Conservation (phyloP, 2,888 invertebrate species). For the Griposia aprilina region DNA sequence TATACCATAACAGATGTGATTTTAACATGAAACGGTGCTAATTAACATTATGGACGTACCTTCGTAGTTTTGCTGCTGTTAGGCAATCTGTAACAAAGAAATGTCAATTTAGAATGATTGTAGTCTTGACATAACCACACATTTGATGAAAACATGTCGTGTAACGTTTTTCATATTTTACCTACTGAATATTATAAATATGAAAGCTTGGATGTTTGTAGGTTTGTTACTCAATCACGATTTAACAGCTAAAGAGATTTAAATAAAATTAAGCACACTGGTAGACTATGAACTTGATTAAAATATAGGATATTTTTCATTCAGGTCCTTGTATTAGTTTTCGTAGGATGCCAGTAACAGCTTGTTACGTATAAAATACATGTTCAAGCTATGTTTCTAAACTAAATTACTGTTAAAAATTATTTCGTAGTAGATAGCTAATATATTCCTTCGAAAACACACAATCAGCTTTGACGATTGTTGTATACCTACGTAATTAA, state of each 20-base stretch:
- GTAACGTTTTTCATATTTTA: not conserved
- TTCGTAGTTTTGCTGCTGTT: conserved; percentile 46
- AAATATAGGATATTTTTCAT: conserved; percentile 2
- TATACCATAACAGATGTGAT: conserved; percentile 53
- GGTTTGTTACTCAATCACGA: too few relatives aligned
- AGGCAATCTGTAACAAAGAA: conserved; percentile 61
- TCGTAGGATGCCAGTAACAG: not conserved
- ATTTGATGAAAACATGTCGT: not conserved
- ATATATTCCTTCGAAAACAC: not conserved
- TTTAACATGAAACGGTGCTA: conserved; percentile 55
- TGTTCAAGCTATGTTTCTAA: not conserved
- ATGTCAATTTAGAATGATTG: conserved; percentile 34
- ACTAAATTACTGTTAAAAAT: not conserved
- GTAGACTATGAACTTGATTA: not conserved
- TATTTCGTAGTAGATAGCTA: not conserved
- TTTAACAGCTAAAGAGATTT: not conserved
- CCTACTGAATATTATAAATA: not conserved
- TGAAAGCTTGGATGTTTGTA: not conserved
- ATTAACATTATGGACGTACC: conserved; percentile 51
- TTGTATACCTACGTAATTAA: conserved; percentile 1
- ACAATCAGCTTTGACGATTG: conserved; percentile 12
- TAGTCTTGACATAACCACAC: not conserved
- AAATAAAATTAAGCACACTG: not conserved
- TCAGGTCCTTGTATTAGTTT: not conserved
- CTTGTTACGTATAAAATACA: not conserved